These are phyloP conservation scores for Erpobdella octoculata DNA, from an alignment of 2,888 invertebrate species.

Conservation along the genomic window DNA sequence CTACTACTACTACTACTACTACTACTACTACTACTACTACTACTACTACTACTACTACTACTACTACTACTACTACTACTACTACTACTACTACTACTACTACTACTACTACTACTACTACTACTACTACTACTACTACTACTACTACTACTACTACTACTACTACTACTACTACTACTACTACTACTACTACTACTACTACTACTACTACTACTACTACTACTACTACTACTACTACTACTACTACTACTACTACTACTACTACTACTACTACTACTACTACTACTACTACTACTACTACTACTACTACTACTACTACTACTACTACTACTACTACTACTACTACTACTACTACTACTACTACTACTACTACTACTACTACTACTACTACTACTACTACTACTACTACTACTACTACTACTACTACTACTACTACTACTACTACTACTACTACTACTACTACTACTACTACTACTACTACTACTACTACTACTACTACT, in stretches of 20 bases:
- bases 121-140: constrained; percentile 3
- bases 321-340: constrained; percentile 23
- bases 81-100: constrained; percentile 33
- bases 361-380: constrained; percentile 10
- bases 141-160: constrained; percentile 4
- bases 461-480: constrained; percentile 14
- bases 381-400: constrained; percentile 20
- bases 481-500: constrained; percentile 8
- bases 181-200: constrained; percentile 22
- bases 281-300: constrained; percentile 10
- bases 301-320: constrained; percentile 24
- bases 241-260: constrained; percentile 18
- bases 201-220: constrained; percentile 24
- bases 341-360: constrained; percentile 23
- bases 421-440: constrained; percentile 19
- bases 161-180: background rate
- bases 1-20: constrained; percentile 34
- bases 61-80: constrained; percentile 34
- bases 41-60: constrained; percentile 33
- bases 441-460: constrained; percentile 20
- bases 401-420: constrained; percentile 23
- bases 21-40: constrained; percentile 33
- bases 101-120: constrained; percentile 25
- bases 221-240: constrained; percentile 24
- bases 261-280: constrained; percentile 18